These are phyloP conservation scores for Pantherophis vulpinus DNA, from an alignment of 2,797 vertebrate species.

Conservation along the genomic window DNA sequence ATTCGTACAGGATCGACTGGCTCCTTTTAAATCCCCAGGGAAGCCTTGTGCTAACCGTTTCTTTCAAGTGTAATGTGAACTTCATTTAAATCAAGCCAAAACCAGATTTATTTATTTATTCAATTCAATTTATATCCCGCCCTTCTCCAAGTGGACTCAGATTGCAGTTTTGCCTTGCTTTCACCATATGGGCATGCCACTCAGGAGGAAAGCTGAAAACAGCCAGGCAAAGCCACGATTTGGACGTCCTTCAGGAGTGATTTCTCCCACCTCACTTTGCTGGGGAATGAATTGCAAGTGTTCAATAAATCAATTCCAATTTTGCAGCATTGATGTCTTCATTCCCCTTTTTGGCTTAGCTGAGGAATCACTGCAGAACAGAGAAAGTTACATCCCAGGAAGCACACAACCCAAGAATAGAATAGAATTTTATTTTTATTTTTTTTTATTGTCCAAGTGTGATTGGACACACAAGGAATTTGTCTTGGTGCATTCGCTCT, in stretches of 20 bases:
- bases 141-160: too few relatives aligned
- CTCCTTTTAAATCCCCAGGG: background rate
- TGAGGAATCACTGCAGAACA: background rate
- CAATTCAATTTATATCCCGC: too few relatives aligned
- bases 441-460: too few relatives aligned
- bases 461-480: too few relatives aligned
- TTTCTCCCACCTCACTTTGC: background rate
- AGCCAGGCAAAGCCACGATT: background rate
- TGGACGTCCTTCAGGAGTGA: background rate
- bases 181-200: accelerated
- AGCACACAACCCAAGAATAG: background rate
- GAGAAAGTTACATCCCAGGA: background rate
- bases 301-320: background rate
- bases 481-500: too few relatives aligned
- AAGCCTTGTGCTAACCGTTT: background rate
- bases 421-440: too few relatives aligned
- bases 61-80: background rate
- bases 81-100: background rate
- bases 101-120: background rate
- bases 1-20: background rate
- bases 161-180: background rate
- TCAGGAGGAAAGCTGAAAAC: background rate
- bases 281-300: background rate
- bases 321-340: background rate
- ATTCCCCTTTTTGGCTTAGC: background rate